A percentile compares a stretch with the other conserved stretches of the same genome.
Conservation (phyloP, 2,797 vertebrate species). For the Crypturellus tataupa region DNA sequence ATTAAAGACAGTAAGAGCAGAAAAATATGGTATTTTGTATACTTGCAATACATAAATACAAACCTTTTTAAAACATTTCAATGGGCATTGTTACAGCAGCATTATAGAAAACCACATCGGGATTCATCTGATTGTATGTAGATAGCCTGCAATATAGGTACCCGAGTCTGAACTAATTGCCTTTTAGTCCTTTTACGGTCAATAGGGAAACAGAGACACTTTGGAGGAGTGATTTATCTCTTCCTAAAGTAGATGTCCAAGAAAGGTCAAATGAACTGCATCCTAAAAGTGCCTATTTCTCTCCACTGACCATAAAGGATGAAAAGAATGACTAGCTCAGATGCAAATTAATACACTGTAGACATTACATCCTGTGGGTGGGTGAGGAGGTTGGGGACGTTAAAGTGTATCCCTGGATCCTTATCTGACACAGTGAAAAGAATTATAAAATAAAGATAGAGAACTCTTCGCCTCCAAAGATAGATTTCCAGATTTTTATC, state of each 20-base stretch:
- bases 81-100: not conserved
- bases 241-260: slow-evolving; percentile 41
- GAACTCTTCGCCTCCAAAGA: not conserved
- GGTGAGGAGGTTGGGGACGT: not conserved
- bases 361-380: not conserved
- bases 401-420: not conserved
- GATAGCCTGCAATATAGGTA: not conserved
- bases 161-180: slow-evolving; percentile 1
- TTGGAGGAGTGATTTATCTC: slow-evolving; percentile 28
- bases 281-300: slow-evolving; percentile 41
- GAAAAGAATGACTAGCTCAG: not conserved
- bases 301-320: slow-evolving; percentile 28
- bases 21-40: not conserved
- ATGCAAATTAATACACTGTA: slow-evolving; percentile 38
- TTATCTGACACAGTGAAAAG: not conserved
- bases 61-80: not conserved
- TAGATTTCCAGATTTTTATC: not conserved
- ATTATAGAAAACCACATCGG: not conserved
- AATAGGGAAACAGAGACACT: not conserved
- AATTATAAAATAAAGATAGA: not conserved
- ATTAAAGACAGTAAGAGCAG: not conserved
- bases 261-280: slow-evolving; percentile 52
- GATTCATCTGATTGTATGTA: not conserved
- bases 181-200: not conserved
- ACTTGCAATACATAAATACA: not conserved